Conservation (phyloP, 2,113 vertebrate species). For the Eulemur macaco region DNA sequence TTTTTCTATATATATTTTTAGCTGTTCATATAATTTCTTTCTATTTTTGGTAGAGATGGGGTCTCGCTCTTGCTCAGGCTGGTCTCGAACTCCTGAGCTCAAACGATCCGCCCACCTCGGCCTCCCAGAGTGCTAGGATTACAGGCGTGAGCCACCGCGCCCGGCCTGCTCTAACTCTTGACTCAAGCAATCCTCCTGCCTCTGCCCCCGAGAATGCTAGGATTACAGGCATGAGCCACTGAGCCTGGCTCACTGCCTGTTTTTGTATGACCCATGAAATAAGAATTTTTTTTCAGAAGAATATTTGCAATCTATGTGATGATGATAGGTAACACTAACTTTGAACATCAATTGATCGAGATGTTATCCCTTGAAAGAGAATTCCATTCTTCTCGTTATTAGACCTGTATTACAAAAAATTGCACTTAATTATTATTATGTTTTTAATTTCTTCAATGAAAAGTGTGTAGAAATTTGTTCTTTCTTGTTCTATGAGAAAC, state of each 20-base stretch:
- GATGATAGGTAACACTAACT: background rate
- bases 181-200: too few relatives aligned
- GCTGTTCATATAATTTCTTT: too few relatives aligned
- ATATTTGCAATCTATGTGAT: conserved; percentile 16
- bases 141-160: too few relatives aligned
- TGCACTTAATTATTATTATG: background rate
- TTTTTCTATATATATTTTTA: too few relatives aligned
- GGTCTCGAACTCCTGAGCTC: too few relatives aligned
- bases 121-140: too few relatives aligned
- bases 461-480: background rate
- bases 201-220: too few relatives aligned
- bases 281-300: background rate
- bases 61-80: too few relatives aligned
- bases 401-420: background rate
- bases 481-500: background rate
- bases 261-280: background rate
- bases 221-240: too few relatives aligned
- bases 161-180: too few relatives aligned
- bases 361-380: background rate
- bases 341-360: background rate
- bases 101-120: too few relatives aligned
- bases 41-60: too few relatives aligned
- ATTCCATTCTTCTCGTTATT: conserved; percentile 20
- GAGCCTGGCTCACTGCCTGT: background rate
- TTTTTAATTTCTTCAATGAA: background rate